phyloP scores from a whole-genome alignment of 1,140 invertebrate species.

The Drosophila seguyi region DNA sequence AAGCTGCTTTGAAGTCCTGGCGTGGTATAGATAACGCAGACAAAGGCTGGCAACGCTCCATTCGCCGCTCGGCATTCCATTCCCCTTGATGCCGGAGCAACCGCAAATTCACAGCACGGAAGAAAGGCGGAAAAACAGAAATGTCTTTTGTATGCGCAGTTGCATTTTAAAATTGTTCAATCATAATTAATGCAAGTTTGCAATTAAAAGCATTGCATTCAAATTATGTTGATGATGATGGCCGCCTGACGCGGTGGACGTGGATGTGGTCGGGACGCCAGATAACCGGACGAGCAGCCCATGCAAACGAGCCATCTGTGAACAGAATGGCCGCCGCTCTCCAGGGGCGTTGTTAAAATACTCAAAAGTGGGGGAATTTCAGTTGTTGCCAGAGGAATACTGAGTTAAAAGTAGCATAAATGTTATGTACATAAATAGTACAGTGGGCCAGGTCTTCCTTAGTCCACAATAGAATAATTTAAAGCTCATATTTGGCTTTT shows the following conservation, averaged over 20 bases:
- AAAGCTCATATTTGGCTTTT: not conserved
- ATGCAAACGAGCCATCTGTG: constrained; percentile 43
- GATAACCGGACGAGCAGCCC: constrained; percentile 50
- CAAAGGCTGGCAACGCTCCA: constrained; percentile 18
- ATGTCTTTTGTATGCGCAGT: constrained; percentile 54
- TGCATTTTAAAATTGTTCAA: constrained; percentile 73
- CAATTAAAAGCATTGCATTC: constrained; percentile 82
- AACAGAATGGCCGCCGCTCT: constrained; percentile 6
- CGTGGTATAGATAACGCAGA: constrained; percentile 44
- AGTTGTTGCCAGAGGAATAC: not conserved
- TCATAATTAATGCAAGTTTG: constrained; percentile 83
- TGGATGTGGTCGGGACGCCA: constrained; percentile 19
- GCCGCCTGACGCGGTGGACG: constrained; percentile 28
- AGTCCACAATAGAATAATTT: not conserved
- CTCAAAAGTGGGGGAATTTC: not conserved
- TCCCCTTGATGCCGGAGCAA: constrained; percentile 31
- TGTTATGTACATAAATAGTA: not conserved
- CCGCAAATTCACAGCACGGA: constrained; percentile 34
- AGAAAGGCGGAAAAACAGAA: constrained; percentile 44
- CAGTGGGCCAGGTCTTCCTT: not conserved
- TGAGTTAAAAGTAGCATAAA: not conserved
- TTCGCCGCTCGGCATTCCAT: not conserved
- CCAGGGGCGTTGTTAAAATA: constrained; percentile 28
- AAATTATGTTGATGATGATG: constrained; percentile 73
- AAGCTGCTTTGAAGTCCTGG: constrained; percentile 71